A percentile compares a stretch with the other conserved stretches of the same genome.
phyloP scores from a whole-genome alignment of 2,797 vertebrate species.

The Galaxias olidus region DNA sequence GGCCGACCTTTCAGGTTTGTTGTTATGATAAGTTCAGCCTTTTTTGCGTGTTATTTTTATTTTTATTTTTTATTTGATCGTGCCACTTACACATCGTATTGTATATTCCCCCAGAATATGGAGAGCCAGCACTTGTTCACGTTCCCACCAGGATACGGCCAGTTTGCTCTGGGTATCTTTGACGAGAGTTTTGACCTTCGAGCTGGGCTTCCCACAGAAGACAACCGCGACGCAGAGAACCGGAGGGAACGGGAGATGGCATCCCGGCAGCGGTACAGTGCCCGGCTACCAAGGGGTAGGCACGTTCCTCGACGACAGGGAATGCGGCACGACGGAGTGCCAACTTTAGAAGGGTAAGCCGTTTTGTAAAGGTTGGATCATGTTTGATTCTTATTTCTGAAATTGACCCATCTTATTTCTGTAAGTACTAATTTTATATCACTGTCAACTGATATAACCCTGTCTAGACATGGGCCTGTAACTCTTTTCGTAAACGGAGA shows the following conservation, averaged over 20 bases:
- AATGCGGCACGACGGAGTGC: conserved; percentile 89
- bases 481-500: too few relatives aligned
- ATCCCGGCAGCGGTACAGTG: conserved; percentile 86
- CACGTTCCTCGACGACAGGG: conserved; percentile 85
- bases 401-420: too few relatives aligned
- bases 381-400: background rate
- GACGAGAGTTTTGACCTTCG: conserved; percentile 91
- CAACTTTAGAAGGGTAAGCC: conserved; percentile 90
- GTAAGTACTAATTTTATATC: too few relatives aligned
- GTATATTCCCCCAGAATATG: conserved; percentile 70
- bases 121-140: conserved; percentile 91
- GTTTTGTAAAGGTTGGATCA: conserved; percentile 2
- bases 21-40: background rate
- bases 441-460: too few relatives aligned
- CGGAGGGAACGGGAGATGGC: conserved; percentile 88
- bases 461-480: too few relatives aligned
- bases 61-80: too few relatives aligned
- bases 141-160: conserved; percentile 89
- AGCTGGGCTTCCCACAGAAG: conserved; percentile 77
- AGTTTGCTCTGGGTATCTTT: conserved; percentile 91
- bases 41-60: too few relatives aligned
- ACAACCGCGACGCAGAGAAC: conserved; percentile 86
- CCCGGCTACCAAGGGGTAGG: conserved; percentile 87
- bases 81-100: too few relatives aligned
- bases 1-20: conserved; percentile 84